Conservation (phyloP, 2,888 invertebrate species). For the Melitaea athalia region DNA sequence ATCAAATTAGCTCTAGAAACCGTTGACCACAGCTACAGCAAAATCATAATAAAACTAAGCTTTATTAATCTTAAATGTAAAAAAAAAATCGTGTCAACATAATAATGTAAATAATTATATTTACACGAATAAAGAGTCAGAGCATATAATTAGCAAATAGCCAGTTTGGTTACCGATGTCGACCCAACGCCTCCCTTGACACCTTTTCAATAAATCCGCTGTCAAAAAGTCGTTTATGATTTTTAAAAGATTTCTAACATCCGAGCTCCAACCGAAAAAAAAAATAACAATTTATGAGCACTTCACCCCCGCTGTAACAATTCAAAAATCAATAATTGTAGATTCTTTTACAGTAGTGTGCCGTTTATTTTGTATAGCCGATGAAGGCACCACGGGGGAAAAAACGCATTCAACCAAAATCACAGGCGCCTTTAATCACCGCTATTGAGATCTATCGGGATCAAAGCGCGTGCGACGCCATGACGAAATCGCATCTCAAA, state of each 20-base stretch:
- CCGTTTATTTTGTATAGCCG: constrained; percentile 76
- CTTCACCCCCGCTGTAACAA: constrained; percentile 81
- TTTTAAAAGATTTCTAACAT: constrained; percentile 75
- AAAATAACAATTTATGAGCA: constrained; percentile 78
- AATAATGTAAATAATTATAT: constrained; percentile 12
- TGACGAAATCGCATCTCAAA: constrained; percentile 69
- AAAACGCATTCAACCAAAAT: constrained; percentile 80
- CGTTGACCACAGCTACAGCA: background rate
- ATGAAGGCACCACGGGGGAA: constrained; percentile 68
- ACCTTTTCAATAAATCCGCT: constrained; percentile 67
- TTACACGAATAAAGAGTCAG: constrained; percentile 23
- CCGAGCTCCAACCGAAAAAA: constrained; percentile 43
- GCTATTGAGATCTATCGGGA: constrained; percentile 82
- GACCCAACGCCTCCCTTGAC: constrained; percentile 62
- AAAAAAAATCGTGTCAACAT: constrained; percentile 1
- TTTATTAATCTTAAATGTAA: background rate
- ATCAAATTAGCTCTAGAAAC: constrained; percentile 2
- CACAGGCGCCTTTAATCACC: constrained; percentile 83
- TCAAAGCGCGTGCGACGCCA: constrained; percentile 69
- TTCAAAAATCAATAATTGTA: constrained; percentile 82
- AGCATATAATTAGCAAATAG: constrained; percentile 73
- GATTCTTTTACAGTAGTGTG: constrained; percentile 83
- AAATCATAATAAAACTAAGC: background rate
- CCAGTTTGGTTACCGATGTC: constrained; percentile 53
- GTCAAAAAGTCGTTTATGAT: constrained; percentile 69